These are phyloP conservation scores for Synanthedon tipuliformis DNA, from an alignment of 2,888 invertebrate genomes.

Conservation along the genomic window DNA sequence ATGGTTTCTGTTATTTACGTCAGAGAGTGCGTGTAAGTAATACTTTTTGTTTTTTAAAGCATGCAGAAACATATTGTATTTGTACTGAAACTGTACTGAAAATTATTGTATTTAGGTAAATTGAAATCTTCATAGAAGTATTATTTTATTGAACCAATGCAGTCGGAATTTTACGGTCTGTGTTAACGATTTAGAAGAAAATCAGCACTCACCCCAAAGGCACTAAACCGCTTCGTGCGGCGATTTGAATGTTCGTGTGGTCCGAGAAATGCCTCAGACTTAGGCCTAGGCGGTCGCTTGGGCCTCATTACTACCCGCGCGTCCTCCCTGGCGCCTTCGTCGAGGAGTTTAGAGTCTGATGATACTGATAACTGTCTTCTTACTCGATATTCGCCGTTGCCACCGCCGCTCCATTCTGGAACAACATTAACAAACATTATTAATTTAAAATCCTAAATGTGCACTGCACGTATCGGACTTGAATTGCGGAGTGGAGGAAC, in stretches of 20 bases:
- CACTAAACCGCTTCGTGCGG: conserved; percentile 93
- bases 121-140: too few species aligned
- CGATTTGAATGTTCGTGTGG: conserved; percentile 79
- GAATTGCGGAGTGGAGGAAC: neutral
- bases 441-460: neutral
- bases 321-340: conserved; percentile 91
- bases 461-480: conserved; percentile 3
- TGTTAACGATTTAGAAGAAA: too few species aligned
- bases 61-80: too few species aligned
- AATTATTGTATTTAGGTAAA: too few species aligned
- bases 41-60: too few species aligned
- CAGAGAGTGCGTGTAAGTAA: too few species aligned
- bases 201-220: conserved; percentile 86
- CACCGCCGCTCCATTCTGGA: conserved; percentile 83
- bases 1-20: too few species aligned
- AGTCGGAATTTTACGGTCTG: too few species aligned
- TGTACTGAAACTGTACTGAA: too few species aligned
- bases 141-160: too few species aligned
- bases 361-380: conserved; percentile 91
- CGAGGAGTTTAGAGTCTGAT: conserved; percentile 91
- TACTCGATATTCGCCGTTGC: conserved; percentile 82
- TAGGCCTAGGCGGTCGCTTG: conserved; percentile 93
- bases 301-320: conserved; percentile 89
- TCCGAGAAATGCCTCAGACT: conserved; percentile 94
- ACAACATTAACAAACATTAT: conserved; percentile 10